Base-by-base conservation (phyloP, 2,888 invertebrate species). In the Teleogryllus oceanicus region DNA sequence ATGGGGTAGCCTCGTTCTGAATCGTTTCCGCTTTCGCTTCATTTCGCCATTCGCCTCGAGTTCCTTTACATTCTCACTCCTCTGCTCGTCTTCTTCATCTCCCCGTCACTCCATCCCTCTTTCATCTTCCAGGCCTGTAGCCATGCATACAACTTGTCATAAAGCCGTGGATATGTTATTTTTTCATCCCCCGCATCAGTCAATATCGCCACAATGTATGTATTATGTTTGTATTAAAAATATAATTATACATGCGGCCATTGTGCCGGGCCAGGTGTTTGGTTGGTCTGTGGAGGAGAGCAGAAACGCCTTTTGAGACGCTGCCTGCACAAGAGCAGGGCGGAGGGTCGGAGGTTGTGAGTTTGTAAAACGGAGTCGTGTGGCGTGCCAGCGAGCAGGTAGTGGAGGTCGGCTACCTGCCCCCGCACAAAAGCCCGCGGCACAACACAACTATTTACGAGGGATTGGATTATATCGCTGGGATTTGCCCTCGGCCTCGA, bases 171-270 rank as follows among this genome's bases (percentile, higher is more conserved):
- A 62, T 18, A 18, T 62, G n/a, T 62, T 62, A 62, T 62, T 62
- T 62, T 62, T 62, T 62, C n/a, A n/a, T n/a, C 62, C 62, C n/a
- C 62, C n/a, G n/a, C 62, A 62, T 62, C 62, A 62, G 62, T 62
- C 62, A 62, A 62, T 62, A 62, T 62, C 62, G 62, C 16, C 62
- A 62, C 62, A 62, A 62, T 62, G 62, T 62, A 62, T 62, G 62
- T 62, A 62, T 62, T 62, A 62, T 62, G 62, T 62, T 62, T 62
- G 62, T 62, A 62, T 62, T 62, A 62, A 62, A 62, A 62, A 62
- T 62, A 62, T 62, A 62, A 62, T 62, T 62, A 62, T 62, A 62
- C 62, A 62, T n/a, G 62, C 62, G 62, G 16, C 62, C 62, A 18
- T 62, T 62, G 62, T 62, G 62, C 62, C 11, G n/a, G 62, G 62